Evolutionary conservation across 2,797 vertebrate species (phyloP), one percentile per base, ranked within the genome.

Genomic region (Macropus fuliginosus): DNA sequence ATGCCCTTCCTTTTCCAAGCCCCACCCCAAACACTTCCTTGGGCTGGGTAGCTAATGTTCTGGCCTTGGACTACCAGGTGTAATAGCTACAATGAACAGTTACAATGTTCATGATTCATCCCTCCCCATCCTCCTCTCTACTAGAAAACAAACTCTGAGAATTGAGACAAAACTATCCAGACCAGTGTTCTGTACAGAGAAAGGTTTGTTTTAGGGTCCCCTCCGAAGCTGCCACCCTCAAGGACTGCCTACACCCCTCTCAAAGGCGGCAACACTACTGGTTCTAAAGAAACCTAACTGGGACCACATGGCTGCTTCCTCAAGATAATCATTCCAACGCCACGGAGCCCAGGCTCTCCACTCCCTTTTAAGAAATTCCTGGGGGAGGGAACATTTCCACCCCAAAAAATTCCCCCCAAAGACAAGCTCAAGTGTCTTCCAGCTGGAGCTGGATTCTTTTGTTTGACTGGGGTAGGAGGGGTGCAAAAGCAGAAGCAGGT

Each of bases 331-430:
- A 59, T 54, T 91, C 93, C 56, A 95, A 93, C 90, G 94, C 91
- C 59, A 94, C 52, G 27, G 55, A 92, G 90, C 59, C 96, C 54
- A 94, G 54, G 91, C 59, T 94, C 62, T 93, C 91, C 89, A 94
- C 95, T 95, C 52, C 93, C 90, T 95, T 96, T 93, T 93, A 95
- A 95, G 62, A 96, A 97, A 96, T n/a, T 96, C 95, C 93, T 91
- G 40, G 81, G 57, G 13, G 96, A 50, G 18, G 29, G 46, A 96
- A 55, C 24, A 93, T 91, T 92, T 96, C 81, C 8, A 46, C 40
- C 34, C 66, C 66, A 2, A 40, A 21, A 91, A 93, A 55, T 93
- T 57, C 92, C 54, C 95, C 96, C 74, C 94, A 94, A 62, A 62
- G 91, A 94, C 40, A 97, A 91, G 4, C 56, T 97, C 91, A 97